Conservation (phyloP, 2,888 invertebrate genomes). For the Sepioteuthis lessoniana region DNA sequence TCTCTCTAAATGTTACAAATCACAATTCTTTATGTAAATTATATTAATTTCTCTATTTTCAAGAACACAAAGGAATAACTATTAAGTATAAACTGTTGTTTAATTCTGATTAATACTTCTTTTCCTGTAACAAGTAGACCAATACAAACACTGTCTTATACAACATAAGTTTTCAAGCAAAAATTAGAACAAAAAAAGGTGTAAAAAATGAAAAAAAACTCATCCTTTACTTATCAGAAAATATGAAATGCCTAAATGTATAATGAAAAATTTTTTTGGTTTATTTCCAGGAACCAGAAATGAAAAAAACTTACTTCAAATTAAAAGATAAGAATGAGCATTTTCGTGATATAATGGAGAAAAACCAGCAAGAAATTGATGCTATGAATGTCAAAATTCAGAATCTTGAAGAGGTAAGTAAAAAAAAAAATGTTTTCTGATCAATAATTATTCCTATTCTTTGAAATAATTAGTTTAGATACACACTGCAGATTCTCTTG, state of each 20-base stretch:
- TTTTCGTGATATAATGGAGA: slow-evolving; percentile 72
- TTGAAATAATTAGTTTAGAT: neutral
- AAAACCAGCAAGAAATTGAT: slow-evolving; percentile 80
- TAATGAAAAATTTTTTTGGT: neutral
- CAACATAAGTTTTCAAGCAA: neutral
- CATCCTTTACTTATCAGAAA: neutral
- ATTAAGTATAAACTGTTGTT: too few relatives aligned
- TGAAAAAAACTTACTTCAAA: slow-evolving; percentile 77
- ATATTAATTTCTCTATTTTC: too few relatives aligned
- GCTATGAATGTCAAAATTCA: slow-evolving; percentile 81
- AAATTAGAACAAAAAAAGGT: neutral
- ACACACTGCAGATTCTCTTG: neutral
- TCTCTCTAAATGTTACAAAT: too few relatives aligned
- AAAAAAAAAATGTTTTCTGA: neutral
- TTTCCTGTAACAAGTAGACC: too few relatives aligned
- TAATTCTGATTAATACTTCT: too few relatives aligned
- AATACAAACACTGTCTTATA: too few relatives aligned
- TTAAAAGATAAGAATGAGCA: slow-evolving; percentile 76
- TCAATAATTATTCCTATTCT: too few relatives aligned
- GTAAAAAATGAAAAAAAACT: neutral
- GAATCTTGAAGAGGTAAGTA: slow-evolving; percentile 80
- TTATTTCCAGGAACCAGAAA: slow-evolving; percentile 76
- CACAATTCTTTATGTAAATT: too few relatives aligned
- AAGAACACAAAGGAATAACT: too few relatives aligned
- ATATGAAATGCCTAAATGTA: neutral